Percentiles rank a stretch among this genome's conserved stretches.
Conservation (phyloP, 2,797 vertebrate genomes). For the Triplophysa yarkandensis region DNA sequence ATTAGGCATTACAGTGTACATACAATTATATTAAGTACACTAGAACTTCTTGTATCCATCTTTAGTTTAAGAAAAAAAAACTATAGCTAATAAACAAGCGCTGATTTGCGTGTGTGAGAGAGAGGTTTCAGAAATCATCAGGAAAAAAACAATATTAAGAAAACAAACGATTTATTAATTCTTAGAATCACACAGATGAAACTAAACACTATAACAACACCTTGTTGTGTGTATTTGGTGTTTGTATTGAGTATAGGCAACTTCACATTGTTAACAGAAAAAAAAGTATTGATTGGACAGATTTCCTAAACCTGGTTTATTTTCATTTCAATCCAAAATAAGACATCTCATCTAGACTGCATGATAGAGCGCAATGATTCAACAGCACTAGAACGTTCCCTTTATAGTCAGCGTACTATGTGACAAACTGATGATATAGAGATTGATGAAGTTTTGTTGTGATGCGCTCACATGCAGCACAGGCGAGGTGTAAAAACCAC, state of each 20-base stretch:
- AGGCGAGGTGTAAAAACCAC: background rate
- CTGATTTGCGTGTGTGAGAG: background rate
- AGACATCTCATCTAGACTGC: background rate
- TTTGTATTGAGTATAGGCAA: background rate
- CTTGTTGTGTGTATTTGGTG: background rate
- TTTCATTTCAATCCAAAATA: background rate
- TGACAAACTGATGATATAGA: background rate
- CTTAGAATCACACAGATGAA: background rate
- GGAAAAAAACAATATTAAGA: background rate
- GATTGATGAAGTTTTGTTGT: background rate
- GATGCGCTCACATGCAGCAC: background rate
- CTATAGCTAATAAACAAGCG: background rate
- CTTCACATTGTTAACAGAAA: conserved; percentile 12
- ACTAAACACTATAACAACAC: background rate
- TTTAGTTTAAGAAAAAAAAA: background rate
- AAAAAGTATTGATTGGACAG: conserved; percentile 3
- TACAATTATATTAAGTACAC: background rate
- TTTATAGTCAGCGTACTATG: background rate
- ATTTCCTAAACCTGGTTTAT: conserved; percentile 13
- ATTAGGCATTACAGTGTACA: background rate
- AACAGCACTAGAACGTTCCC: background rate
- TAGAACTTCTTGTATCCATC: background rate
- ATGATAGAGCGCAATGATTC: background rate
- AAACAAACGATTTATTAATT: background rate
- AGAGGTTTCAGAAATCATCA: background rate